Percentiles rank a stretch among this genome's conserved stretches.
Evolutionary conservation across 2,113 vertebrate species (phyloP).

Genomic region (Entomyzon cyanotis): DNA sequence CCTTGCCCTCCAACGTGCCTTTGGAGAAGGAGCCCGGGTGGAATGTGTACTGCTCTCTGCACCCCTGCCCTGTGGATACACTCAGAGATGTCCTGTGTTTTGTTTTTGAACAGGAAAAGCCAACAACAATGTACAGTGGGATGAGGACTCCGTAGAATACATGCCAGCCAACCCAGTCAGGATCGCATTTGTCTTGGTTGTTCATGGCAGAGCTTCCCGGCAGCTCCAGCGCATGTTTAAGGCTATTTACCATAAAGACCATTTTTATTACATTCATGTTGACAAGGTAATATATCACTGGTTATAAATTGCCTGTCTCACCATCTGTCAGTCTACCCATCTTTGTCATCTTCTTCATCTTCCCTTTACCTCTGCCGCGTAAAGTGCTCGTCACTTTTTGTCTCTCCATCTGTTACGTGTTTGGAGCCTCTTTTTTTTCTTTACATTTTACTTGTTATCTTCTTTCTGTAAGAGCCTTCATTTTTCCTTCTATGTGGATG

Average conservation of each 20-base stretch:
- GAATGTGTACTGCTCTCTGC: neutral
- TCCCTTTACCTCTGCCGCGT: neutral
- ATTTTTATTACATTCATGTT: conserved; percentile 98
- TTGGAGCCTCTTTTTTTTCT: neutral
- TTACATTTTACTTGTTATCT: neutral
- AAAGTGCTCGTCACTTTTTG: neutral
- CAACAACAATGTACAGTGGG: conserved; percentile 92
- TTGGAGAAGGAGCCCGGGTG: neutral
- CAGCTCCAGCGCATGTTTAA: conserved; percentile 97
- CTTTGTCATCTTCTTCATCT: neutral
- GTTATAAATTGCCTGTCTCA: conserved; percentile 24
- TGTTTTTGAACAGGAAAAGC: conserved; percentile 86
- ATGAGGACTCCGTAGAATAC: conserved; percentile 90
- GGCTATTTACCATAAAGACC: conserved; percentile 95
- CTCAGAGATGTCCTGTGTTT: conserved; percentile 58
- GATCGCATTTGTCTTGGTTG: conserved; percentile 94
- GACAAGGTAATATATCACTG: conserved; percentile 86
- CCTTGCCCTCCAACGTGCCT: neutral
- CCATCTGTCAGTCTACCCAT: neutral
- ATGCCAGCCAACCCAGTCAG: conserved; percentile 86
- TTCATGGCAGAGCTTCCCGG: conserved; percentile 92
- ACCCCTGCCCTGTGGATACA: neutral
- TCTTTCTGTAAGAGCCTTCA: neutral
- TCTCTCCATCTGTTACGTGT: neutral
- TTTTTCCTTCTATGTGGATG: neutral